Evolutionary conservation across 2,797 vertebrate species (phyloP), one percentile per base, ranked within the genome.

Genomic region (Taenioides sp.): DNA sequence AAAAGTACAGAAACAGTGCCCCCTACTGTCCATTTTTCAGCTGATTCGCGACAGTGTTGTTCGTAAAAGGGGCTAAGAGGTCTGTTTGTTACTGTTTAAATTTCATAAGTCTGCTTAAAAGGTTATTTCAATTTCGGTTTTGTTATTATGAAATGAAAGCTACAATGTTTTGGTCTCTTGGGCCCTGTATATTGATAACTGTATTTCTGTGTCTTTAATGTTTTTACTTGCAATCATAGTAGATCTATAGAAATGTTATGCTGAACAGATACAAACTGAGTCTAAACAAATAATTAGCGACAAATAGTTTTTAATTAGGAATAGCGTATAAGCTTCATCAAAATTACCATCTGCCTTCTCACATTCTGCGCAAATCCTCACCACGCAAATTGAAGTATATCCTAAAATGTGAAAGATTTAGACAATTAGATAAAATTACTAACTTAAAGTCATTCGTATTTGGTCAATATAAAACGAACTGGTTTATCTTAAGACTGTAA

Each of bases 1-100:
- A 91, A 86, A 73, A 74, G 43, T 83, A 81, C 79, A 76, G 77
- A 87, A 79, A 84, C 77, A 70, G 81, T 57, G 73, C 1, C 67
- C 69, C 77, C 64, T 68, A 71, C 69, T 65, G 65, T 83, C 77
- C 1, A 27, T 75, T 75, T 65, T 84, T 76, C 78, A 84, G 74
- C 74, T 79, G 73, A 84, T 70, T 60, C 25, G 73, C 77, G 79
- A 80, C 57, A 12, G 25, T 69, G 69, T 86, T 81, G 69, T 86
- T 81, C 86, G 52, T 78, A 75, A 69, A 71, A 72, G 80, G 79
- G 71, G 76, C 73, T 40, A 64, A 75, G 76, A 65, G 17, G 34
- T 73, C 75, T 79, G 40, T 82, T 75, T 58, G 22, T 79, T 83
- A 67, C 72, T 2, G 65, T 85, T 86, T 79, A 4, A 67, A 80